Evolutionary conservation across 1,140 invertebrate species (phyloP), one percentile per base, ranked within the genome.

Genomic region (Nautilus pompilius): DNA sequence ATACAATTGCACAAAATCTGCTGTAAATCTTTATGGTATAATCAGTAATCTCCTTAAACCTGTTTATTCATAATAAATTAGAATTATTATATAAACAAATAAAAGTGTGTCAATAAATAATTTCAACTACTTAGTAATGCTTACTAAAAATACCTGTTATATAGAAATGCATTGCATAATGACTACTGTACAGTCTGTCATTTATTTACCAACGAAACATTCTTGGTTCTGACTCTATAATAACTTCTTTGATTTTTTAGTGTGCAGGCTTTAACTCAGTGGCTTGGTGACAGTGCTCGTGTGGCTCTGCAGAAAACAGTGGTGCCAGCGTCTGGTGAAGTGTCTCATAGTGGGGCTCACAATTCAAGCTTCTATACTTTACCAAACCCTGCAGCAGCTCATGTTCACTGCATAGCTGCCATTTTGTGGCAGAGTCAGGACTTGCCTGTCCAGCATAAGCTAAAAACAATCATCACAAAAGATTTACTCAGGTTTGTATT

Each of bases 371-470:
- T 48, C 10, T 48, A 56, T 20, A 68, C 68, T 8, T 56, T 78
- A 28, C 65, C 74, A 17, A 69, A 72, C 46, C 77, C 80, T 8
- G 71, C 81, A 13, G 71, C 76, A 29, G 80, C 84, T 34, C 84
- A 89, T 66, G 83, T 91, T 46, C 88, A 90, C 60, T 90, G 89
- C 65, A 86, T 91, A 55, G 88, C 90, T 20, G 89, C 91, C 33
- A 90, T 95, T 20, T 82, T 96, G 63, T 95, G 93, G 92, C 87
- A 88, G 59, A 85, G 89, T 26, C 87, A 90, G 73, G 85, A 88
- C 62, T 83, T 84, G 53, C 81, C 74, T 84, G 71, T 83, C 71
- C 81, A 84, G 26, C 88, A 90, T 26, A 63, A 73, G 48, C 61
- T 81, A 10, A 59, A 51, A n/a, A 49, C 68, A 5, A 62, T 80